These are phyloP conservation scores for Notarius quadriscutis DNA, from an alignment of 2,113 vertebrate species.

Conservation along the genomic window DNA sequence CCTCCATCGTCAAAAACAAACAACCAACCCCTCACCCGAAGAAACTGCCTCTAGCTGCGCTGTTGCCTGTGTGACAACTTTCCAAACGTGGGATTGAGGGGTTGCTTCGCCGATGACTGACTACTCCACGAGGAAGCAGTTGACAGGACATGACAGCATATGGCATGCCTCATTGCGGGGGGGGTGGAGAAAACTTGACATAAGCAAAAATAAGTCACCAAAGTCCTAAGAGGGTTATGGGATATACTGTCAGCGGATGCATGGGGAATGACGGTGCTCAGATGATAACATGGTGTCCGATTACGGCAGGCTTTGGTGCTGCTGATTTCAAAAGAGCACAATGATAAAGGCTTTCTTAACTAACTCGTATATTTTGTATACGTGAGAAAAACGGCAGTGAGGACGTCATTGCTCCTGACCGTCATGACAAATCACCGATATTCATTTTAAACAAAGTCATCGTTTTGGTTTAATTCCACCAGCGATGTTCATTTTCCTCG, in stretches of 20 bases:
- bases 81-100: slow-evolving; percentile 48
- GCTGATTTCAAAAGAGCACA: slow-evolving; percentile 33
- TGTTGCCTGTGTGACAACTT: slow-evolving; percentile 44
- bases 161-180: slow-evolving; percentile 69
- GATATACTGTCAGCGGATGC: slow-evolving; percentile 70
- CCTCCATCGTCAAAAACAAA: slow-evolving; percentile 22
- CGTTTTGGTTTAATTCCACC: slow-evolving; percentile 7
- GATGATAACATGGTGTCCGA: slow-evolving; percentile 38
- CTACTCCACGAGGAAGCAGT: slow-evolving; percentile 59
- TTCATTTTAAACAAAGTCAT: not conserved
- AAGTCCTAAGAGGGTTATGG: slow-evolving; percentile 71
- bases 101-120: slow-evolving; percentile 72
- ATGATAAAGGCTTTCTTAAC: not conserved
- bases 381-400: too few species aligned
- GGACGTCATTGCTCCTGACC: not conserved
- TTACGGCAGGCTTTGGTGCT: slow-evolving; percentile 32
- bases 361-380: not conserved
- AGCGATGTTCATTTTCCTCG: not conserved
- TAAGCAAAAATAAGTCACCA: slow-evolving; percentile 74
- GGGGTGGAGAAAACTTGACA: slow-evolving; percentile 61
- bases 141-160: slow-evolving; percentile 74
- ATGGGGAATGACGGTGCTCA: slow-evolving; percentile 63
- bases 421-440: not conserved
- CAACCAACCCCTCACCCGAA: slow-evolving; percentile 27
- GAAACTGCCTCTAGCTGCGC: slow-evolving; percentile 31